phyloP scores from a whole-genome alignment of 1,140 invertebrate species.

The Platorchestia sp. region DNA sequence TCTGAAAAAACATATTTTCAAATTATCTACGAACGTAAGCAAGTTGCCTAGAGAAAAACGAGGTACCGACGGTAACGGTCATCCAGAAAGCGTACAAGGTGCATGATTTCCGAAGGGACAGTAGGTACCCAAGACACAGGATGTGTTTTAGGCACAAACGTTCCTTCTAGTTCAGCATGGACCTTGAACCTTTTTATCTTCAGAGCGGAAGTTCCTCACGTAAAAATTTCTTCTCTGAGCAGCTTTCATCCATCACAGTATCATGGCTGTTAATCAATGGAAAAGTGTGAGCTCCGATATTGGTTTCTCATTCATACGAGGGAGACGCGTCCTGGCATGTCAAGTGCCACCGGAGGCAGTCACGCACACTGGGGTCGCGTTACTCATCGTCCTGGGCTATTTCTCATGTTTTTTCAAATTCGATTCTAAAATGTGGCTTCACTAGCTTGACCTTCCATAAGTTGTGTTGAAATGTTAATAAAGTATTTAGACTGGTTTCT shows the following conservation, averaged over 20 bases:
- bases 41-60: too few relatives aligned
- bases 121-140: background rate
- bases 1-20: too few relatives aligned
- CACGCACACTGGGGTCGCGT: background rate
- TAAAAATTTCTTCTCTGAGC: background rate
- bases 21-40: too few relatives aligned
- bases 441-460: background rate
- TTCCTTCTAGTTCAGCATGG: too few relatives aligned
- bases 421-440: background rate
- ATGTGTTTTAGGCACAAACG: background rate
- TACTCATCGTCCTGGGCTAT: background rate
- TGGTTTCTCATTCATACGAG: slow-evolving; percentile 8
- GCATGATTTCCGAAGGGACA: too few relatives aligned
- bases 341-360: background rate
- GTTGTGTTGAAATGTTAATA: background rate
- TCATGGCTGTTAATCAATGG: slow-evolving; percentile 36
- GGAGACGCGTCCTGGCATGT: background rate
- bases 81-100: too few relatives aligned
- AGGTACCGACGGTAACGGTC: too few relatives aligned
- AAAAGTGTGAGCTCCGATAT: slow-evolving; percentile 9
- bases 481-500: too few relatives aligned
- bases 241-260: slow-evolving; percentile 7
- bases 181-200: background rate
- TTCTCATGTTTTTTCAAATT: background rate
- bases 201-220: background rate